A percentile compares a stretch with the other conserved stretches of the same genome.
Conservation (phyloP, 1,140 invertebrate genomes). For the Drosophila tani region DNA sequence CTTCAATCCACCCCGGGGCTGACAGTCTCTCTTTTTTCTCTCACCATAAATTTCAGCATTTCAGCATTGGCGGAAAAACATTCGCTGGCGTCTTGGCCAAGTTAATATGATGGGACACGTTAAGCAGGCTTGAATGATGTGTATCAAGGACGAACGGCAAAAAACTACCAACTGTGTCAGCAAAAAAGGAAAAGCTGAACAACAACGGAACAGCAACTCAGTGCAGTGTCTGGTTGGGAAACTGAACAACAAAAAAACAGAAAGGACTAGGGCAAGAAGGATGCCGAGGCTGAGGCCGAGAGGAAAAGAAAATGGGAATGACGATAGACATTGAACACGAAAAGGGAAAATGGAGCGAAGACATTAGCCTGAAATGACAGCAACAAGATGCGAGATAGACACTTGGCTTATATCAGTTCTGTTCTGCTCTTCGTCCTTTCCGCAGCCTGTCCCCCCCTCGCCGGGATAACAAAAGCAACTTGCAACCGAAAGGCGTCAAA, state of each 20-base stretch:
- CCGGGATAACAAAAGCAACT: conserved; percentile 9
- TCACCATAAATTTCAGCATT: conserved; percentile 27
- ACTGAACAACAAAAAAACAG: conserved; percentile 3
- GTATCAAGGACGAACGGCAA: conserved; percentile 41
- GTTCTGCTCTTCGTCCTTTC: conserved; percentile 5
- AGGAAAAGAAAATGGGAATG: conserved; percentile 52
- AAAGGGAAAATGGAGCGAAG: conserved; percentile 80
- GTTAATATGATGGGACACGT: conserved; percentile 64
- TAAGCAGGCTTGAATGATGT: conserved; percentile 73
- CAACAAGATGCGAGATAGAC: conserved; percentile 78
- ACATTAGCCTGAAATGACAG: conserved; percentile 81
- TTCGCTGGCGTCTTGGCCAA: conserved; percentile 45
- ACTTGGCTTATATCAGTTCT: conserved; percentile 66
- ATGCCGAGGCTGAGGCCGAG: conserved; percentile 1
- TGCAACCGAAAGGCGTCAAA: conserved; percentile 50
- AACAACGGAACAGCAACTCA: conserved; percentile 23
- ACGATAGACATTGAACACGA: conserved; percentile 80
- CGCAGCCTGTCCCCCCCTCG: background rate
- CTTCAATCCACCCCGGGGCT: conserved; percentile 11
- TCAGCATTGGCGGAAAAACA: conserved; percentile 33
- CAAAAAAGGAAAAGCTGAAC: conserved; percentile 34
- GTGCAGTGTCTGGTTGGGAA: conserved; percentile 41
- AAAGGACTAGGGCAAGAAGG: conserved; percentile 13
- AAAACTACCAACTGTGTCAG: conserved; percentile 54
- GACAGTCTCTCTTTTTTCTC: conserved; percentile 23